Base-by-base conservation (phyloP, 2,113 vertebrate species). In the Poeciliopsis prolifica region DNA sequence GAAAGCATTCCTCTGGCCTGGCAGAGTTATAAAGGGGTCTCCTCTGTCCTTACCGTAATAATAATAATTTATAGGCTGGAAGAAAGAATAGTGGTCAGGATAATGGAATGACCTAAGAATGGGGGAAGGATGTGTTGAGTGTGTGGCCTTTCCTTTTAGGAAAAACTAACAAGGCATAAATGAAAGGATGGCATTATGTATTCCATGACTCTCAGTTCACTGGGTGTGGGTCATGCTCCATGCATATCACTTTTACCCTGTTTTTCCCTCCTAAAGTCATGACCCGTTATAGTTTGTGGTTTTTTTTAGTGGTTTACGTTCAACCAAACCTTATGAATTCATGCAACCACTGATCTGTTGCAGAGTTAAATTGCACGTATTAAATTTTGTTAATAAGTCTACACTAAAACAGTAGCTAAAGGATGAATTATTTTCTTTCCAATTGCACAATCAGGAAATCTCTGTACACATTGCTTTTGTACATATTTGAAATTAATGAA, bases 1-100 rank as follows among this genome's bases (percentile, higher is more conserved):
- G 88, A 87, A 93, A 86, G 88, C 89, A 91, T 93, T 89, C 89
- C 87, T 86, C 87, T 3, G 70, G 35, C 68, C 63, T 92, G 89
- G 92, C 89, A 83, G 68, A 58, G 44, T 64, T 74, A 79, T 84
- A 84, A 89, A 83, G 80, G 79, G 86, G 84, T 90, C 85, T 91
- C 85, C 78, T 90, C 78, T 83, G 63, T 76, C 63, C 88, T 91
- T 90, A 87, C 85, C 63, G 80, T 92, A 92, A 93, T 87, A 72
- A 77, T 80, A 70, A 87, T 86, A 80, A 82, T 94, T 94, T 93
- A 91, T 90, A 89, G 83, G 79, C 29, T 88, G 80, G 85, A 89
- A 80, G 89, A 82, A 79, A 84, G 85, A 78, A 75, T 81, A 75
- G 87, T 79, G 92, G 86, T 90, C 79, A 82, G 84, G 83, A 78